A percentile compares a stretch with the other conserved stretches of the same genome.
These are phyloP conservation scores for Diplosoma virens DNA, from an alignment of 23 tunicate genomes.

Conservation along the genomic window DNA sequence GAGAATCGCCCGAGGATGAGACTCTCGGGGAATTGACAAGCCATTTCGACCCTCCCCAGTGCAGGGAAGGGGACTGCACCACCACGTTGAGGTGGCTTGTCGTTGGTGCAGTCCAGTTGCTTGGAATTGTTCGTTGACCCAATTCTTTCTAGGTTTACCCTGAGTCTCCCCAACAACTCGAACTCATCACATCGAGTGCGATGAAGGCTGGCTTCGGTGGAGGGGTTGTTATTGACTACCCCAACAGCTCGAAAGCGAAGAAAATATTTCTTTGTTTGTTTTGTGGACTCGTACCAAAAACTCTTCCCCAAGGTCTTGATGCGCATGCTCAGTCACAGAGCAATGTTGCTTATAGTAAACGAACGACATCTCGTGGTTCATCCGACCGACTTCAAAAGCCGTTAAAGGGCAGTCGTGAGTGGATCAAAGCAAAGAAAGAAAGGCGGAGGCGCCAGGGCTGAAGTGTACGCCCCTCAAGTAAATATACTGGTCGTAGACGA, in stretches of 20 bases:
- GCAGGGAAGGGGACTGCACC: too few species aligned
- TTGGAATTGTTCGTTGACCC: too few species aligned
- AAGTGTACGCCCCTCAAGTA: constrained; percentile 48
- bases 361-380: constrained; percentile 15
- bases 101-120: too few species aligned
- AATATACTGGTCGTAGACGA: constrained; percentile 95
- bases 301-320: constrained; percentile 73
- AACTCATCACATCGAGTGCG: constrained; percentile 84
- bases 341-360: constrained; percentile 35
- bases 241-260: constrained; percentile 96
- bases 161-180: constrained; percentile 93
- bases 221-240: constrained; percentile 96
- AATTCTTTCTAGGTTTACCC: constrained; percentile 83
- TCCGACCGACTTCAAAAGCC: not conserved
- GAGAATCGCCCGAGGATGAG: too few species aligned
- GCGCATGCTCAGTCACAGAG: not conserved
- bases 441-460: constrained; percentile 77
- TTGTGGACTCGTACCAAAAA: constrained; percentile 61
- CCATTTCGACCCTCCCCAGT: too few species aligned
- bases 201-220: constrained; percentile 96
- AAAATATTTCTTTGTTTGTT: constrained; percentile 94
- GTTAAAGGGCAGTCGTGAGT: constrained; percentile 50
- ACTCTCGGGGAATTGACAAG: too few species aligned
- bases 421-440: constrained; percentile 90
- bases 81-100: too few species aligned